Conservation (phyloP, 2,888 invertebrate genomes). For the Erpobdella octoculata region DNA sequence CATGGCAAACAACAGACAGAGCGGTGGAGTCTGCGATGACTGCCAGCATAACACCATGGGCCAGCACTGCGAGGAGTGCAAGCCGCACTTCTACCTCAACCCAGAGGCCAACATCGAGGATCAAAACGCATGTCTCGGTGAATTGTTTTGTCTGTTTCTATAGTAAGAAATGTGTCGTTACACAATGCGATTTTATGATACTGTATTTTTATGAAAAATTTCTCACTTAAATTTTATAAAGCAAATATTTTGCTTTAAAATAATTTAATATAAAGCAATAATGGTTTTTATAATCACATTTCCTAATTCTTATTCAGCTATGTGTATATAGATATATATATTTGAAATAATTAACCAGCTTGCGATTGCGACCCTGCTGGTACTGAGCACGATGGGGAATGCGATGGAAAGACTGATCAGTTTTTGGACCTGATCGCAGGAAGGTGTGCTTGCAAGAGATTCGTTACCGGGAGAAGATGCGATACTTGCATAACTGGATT, state of each 20-base stretch:
- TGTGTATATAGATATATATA: not conserved
- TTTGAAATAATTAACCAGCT: slow-evolving; percentile 25
- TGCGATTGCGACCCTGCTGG: slow-evolving; percentile 50
- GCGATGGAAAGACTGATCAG: slow-evolving; percentile 78
- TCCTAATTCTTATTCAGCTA: too few species aligned
- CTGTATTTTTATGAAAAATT: not conserved
- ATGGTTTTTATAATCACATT: too few species aligned
- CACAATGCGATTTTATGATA: not conserved
- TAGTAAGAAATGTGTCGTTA: too few species aligned
- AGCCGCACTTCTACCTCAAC: slow-evolving; percentile 70
- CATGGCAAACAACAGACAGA: slow-evolving; percentile 76
- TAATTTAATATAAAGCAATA: too few species aligned
- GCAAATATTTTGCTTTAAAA: too few species aligned
- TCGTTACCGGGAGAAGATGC: slow-evolving; percentile 82
- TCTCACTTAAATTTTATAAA: not conserved
- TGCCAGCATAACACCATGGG: slow-evolving; percentile 87
- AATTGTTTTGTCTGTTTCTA: not conserved
- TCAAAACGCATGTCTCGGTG: not conserved
- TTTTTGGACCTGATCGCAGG: slow-evolving; percentile 54
- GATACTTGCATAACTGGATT: slow-evolving; percentile 90
- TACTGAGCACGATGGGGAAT: slow-evolving; percentile 70
- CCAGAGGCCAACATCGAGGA: not conserved
- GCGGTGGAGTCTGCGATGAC: slow-evolving; percentile 90
- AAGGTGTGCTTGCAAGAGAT: slow-evolving; percentile 78
- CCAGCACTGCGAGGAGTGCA: slow-evolving; percentile 89